Base-by-base conservation (phyloP, 1,140 invertebrate genomes). In the Popillia japonica region DNA sequence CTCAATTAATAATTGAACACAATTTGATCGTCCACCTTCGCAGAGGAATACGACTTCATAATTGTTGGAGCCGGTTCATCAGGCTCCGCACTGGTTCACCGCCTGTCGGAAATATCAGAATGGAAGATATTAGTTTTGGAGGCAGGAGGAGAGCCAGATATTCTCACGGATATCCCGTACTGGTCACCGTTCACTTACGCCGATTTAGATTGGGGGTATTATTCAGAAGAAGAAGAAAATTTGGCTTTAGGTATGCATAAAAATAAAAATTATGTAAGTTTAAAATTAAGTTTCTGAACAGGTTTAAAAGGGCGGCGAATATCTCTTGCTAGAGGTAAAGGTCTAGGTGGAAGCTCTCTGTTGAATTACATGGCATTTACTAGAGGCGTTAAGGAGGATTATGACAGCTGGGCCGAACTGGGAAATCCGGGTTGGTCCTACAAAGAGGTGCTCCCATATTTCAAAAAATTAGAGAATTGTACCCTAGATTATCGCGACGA, bases 321-420 rank as follows among this genome's bases (percentile, higher is more conserved):
- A 23, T 94, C 95, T 81, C 95, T 94, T 94, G 94, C 96, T 0
- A 87, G 94, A 72, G 95, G 94, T 34, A 92, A 92, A 83, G 92
- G 92, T 0, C 84, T 93, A 11, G 94, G 94, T 2, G 94, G 94
- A 3, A 92, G 90, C 2, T 93, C 91, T 10, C 94, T 97, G 0
- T 88, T 99, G 0, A 99, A 99, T 86, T 98, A 97, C 82, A 98
- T 99, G 97, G 88, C 98, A 0, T 99, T 99, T 83, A 89, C 98
- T 0, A 89, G 98, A 27, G 98, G 97, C 0, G 96, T 98, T 84
- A 92, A 92, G 77, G 91, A 90, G 75, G 98, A 99, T 85, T 99
- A 98, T 84, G 95, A 99, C 82, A 88, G 89, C 4, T 99, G 98
- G 98, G 95, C 96, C 82, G 86, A 90, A 0, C 86, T 93, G 41